Percentiles rank a stretch among this genome's conserved stretches.
phyloP scores from a whole-genome alignment of 2,113 vertebrate species.

The Nanger granti region DNA sequence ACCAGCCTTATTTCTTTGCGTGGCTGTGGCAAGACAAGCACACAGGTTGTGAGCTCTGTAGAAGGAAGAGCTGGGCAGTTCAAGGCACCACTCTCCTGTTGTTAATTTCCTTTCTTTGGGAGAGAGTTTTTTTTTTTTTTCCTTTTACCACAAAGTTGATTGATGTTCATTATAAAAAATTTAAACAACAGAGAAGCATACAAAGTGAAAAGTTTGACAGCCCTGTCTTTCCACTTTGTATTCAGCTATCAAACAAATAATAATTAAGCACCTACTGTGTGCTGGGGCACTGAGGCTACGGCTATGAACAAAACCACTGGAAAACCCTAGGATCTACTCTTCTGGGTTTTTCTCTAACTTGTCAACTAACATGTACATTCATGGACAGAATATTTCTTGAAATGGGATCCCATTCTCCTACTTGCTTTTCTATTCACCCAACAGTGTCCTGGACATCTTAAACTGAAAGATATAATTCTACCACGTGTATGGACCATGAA shows the following conservation, averaged over 20 bases:
- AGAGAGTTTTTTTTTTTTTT: background rate
- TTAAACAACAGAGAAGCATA: background rate
- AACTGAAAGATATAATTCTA: background rate
- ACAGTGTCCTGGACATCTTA: background rate
- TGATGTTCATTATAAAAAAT: conserved; percentile 5
- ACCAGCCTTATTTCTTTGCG: background rate
- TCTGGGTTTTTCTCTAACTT: background rate
- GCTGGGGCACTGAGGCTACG: background rate
- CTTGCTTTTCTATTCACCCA: background rate
- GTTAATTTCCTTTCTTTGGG: background rate
- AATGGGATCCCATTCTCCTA: background rate
- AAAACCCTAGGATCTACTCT: background rate
- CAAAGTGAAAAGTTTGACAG: background rate
- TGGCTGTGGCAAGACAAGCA: background rate
- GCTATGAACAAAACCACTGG: background rate
- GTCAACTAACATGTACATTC: background rate
- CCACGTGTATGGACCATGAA: background rate
- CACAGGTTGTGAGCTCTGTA: background rate
- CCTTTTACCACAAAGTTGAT: conserved; percentile 14
- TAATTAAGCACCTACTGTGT: conserved; percentile 8
- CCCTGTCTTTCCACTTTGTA: background rate
- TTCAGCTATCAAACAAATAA: background rate
- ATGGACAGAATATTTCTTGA: background rate
- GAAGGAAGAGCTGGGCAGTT: background rate
- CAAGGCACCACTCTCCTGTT: background rate